Evolutionary conservation across 1,140 invertebrate species (phyloP), one percentile per base, ranked within the genome.

Genomic region (Aphis gossypii): DNA sequence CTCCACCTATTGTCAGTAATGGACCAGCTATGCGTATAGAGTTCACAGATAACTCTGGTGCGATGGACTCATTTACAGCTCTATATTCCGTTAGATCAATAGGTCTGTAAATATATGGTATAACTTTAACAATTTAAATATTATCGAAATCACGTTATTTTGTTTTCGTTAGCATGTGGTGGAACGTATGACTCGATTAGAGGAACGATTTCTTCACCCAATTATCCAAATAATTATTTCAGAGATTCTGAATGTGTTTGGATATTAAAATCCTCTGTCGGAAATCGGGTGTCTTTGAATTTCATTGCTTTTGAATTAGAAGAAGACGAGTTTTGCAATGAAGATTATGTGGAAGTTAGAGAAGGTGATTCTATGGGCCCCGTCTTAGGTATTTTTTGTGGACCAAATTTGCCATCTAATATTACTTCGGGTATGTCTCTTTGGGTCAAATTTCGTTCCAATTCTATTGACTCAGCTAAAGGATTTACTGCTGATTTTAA

Each of bases 341-440:
- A 96, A 51, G 98, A 99, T 95, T 99, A 97, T 95, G 94, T 99
- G 21, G 98, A 99, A 96, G 95, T 99, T 93, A 96, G 98, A 41
- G 96, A 97, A 95, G 94, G 95, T 0, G 95, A 96, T 94, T 95
- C 96, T 0, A 95, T 95, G 48, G 98, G 98, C 7, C 95, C 95
- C 41, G 94, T 98, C n/a, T 94, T 97, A 56, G 96, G 97, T 6
- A 95, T 97, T 18, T 98, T 96, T 94, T 99, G 98, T 95, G 97
- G 97, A 1, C 96, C 95, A 82, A 95, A 95, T 18, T 94, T 96
- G 46, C 97, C 97, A 2, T 93, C 95, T 1, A 96, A 96, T 94
- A 95, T 97, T 0, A 96, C 96, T 2, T 95, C 96, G 4, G 95
- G 95, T 1, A 95, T 96, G 30, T 96, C 95, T 68, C 94, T 99